Percentiles rank a stretch among this genome's conserved stretches.
Evolutionary conservation across 2,113 vertebrate species (phyloP).

Genomic region (Cochlearius cochlearius): DNA sequence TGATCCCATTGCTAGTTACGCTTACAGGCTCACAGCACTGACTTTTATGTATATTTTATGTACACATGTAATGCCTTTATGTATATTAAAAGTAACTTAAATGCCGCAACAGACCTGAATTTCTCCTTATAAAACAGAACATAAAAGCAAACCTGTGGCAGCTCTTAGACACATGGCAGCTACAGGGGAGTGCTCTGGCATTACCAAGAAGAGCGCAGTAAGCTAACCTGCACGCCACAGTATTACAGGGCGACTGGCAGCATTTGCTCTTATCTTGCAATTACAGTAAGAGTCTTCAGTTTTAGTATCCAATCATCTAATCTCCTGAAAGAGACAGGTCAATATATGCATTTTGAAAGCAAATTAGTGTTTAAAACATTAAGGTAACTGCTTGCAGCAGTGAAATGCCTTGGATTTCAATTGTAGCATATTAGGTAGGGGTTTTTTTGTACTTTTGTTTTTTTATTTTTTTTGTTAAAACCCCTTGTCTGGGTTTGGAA

Average conservation of each 20-base stretch:
- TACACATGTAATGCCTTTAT: neutral
- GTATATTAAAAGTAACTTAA: neutral
- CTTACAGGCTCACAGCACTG: neutral
- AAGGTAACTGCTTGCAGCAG: neutral
- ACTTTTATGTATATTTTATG: neutral
- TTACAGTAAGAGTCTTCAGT: neutral
- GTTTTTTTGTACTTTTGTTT: accelerated
- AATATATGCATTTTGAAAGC: neutral
- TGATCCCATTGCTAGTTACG: neutral
- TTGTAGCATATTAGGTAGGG: neutral
- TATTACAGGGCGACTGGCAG: neutral
- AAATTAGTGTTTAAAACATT: neutral
- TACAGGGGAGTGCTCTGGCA: neutral
- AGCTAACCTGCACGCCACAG: neutral
- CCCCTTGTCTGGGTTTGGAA: neutral
- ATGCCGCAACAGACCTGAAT: neutral
- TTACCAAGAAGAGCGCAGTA: neutral
- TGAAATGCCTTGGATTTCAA: neutral
- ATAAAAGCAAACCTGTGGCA: neutral
- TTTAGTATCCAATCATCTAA: neutral
- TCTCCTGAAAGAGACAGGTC: neutral
- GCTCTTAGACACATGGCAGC: neutral
- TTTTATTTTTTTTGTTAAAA: neutral
- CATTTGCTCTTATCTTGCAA: neutral
- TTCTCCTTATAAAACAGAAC: neutral